Evolutionary conservation across 2,888 invertebrate genomes (phyloP).

Genomic region (Eupithecia subfuscata): DNA sequence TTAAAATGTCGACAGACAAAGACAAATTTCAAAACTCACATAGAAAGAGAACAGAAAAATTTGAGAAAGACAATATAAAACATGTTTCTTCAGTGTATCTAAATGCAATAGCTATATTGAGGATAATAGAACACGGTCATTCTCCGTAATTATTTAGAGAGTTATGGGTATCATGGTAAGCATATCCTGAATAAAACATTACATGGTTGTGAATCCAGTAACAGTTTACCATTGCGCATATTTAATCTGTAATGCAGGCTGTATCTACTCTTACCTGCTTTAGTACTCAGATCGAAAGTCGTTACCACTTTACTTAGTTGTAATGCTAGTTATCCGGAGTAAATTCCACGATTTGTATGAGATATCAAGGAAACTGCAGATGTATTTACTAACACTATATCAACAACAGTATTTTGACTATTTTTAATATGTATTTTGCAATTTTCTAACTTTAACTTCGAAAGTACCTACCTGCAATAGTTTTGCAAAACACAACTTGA

Average conservation of each 20-base stretch:
- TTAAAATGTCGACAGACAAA: neutral
- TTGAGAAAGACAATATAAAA: neutral
- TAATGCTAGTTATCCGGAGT: neutral
- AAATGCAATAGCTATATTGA: constrained; percentile 7
- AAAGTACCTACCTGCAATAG: neutral
- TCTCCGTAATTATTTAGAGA: constrained; percentile 39
- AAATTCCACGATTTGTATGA: neutral
- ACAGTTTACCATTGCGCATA: constrained; percentile 53
- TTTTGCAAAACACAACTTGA: neutral
- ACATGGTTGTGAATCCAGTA: constrained; percentile 49
- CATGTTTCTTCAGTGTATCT: neutral
- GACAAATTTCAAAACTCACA: neutral
- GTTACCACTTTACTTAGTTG: constrained; percentile 28
- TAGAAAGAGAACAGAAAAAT: neutral
- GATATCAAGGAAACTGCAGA: neutral
- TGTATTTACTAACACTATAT: too few relatives aligned
- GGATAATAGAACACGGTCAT: constrained; percentile 23
- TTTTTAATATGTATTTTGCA: neutral
- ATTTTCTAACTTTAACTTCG: neutral
- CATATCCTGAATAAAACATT: constrained; percentile 46
- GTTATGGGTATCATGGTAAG: constrained; percentile 42
- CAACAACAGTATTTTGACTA: neutral
- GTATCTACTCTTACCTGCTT: constrained; percentile 43
- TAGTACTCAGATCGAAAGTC: constrained; percentile 36
- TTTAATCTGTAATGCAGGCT: constrained; percentile 55